Conservation (phyloP, 1,140 invertebrate species). For the Batillaria attramentaria region DNA sequence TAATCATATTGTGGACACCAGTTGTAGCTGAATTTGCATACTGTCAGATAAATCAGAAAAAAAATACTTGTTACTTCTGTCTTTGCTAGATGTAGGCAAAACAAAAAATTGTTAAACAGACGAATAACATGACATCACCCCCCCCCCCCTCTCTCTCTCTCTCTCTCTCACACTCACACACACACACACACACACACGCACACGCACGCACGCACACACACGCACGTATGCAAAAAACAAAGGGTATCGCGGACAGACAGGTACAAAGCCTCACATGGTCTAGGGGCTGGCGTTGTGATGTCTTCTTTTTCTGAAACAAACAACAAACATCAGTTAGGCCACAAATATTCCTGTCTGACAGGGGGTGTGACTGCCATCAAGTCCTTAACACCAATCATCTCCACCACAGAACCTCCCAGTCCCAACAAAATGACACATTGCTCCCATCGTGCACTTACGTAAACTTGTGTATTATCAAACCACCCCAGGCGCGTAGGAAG, state of each 20-base stretch:
- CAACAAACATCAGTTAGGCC: no score
- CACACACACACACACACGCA: slow-evolving; percentile 15
- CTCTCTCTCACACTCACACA: neutral
- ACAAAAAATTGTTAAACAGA: no score
- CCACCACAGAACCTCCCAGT: no score
- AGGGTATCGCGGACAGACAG: neutral
- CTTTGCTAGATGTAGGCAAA: no score
- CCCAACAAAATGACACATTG: neutral
- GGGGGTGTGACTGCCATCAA: neutral
- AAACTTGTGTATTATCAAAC: neutral
- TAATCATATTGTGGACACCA: no score
- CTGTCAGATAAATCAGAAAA: no score
- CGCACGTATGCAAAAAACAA: neutral
- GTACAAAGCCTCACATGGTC: slow-evolving; percentile 16
- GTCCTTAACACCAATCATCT: no score
- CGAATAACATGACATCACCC: no score
- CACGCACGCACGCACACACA: slow-evolving; percentile 19
- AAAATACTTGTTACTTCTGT: no score
- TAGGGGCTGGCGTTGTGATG: slow-evolving; percentile 9
- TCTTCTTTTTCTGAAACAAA: slow-evolving; percentile 27
- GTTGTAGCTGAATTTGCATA: no score
- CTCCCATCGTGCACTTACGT: neutral
- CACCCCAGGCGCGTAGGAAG: neutral
- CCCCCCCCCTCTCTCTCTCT: no score
- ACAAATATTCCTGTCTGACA: neutral